These are phyloP conservation scores for Drosophila atripex DNA, from an alignment of 2,888 invertebrate genomes.

Conservation along the genomic window DNA sequence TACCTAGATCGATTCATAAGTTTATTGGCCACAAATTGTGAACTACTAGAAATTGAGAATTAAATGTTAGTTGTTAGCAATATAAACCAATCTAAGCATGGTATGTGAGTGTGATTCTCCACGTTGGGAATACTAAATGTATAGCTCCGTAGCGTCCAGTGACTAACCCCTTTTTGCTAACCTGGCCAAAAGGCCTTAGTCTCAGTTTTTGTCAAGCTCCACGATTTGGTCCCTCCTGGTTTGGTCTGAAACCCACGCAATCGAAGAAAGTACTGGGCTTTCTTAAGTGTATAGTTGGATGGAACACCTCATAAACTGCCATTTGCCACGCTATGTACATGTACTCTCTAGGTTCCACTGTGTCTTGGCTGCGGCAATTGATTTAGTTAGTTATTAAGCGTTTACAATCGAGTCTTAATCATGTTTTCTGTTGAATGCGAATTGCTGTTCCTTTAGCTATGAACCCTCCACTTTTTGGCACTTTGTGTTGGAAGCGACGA, in stretches of 20 bases:
- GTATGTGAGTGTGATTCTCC: slow-evolving; percentile 9
- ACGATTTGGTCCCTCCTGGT: slow-evolving; percentile 18
- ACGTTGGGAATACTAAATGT: slow-evolving; percentile 16
- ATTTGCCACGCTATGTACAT: slow-evolving; percentile 60
- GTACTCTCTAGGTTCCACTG: slow-evolving; percentile 45
- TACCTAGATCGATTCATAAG: slow-evolving; percentile 71
- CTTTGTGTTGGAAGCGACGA: slow-evolving; percentile 53
- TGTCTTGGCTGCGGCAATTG: slow-evolving; percentile 60
- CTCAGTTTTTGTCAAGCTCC: slow-evolving; percentile 12
- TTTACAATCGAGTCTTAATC: slow-evolving; percentile 71
- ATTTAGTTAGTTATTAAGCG: slow-evolving; percentile 73
- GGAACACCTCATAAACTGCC: slow-evolving; percentile 47
- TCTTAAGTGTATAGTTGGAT: slow-evolving; percentile 31
- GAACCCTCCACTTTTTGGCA: slow-evolving; percentile 51
- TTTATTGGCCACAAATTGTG: slow-evolving; percentile 71
- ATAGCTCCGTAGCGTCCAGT: slow-evolving; percentile 14
- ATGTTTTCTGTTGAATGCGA: slow-evolving; percentile 52
- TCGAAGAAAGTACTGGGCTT: slow-evolving; percentile 8
- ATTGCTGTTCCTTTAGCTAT: slow-evolving; percentile 72
- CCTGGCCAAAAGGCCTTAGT: not conserved
- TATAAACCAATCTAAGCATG: slow-evolving; percentile 39
- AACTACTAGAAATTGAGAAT: slow-evolving; percentile 60
- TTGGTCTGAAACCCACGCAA: slow-evolving; percentile 24
- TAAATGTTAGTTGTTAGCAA: slow-evolving; percentile 74
- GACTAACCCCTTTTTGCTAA: slow-evolving; percentile 8